Base-by-base conservation (phyloP, 2,888 invertebrate species). In the Amblyteles armatorius region DNA sequence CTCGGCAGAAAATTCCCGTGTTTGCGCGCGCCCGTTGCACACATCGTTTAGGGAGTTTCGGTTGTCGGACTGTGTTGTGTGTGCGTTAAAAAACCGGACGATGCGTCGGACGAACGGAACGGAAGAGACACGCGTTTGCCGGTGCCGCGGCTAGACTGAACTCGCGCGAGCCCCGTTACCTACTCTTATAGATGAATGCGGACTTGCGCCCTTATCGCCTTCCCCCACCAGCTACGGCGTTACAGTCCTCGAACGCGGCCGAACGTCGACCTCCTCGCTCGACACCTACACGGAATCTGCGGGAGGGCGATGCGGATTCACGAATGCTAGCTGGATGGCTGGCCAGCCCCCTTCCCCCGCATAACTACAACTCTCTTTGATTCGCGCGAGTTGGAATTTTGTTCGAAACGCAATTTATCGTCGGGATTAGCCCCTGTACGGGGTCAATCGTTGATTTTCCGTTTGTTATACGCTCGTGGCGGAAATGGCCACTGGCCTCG, bases 71-170 rank as follows among this genome's bases (percentile, higher is more conserved):
- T 63, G 50, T 48, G 77, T 76, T 82, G 84, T 87, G 82, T 87
- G 82, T 87, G 2, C 6, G 19, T 13, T 3, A 3, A 84, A 84
- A 84, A 85, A 79, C 29, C 57, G 83, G 79, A 76, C 83, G 86
- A 76, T 67, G 55, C 63, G 67, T 57, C 26, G 52, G 50, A 77
- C 63, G 67, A 11, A 52, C 48, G 26, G 11, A 26, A 36, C 72
- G 67, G 44, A 50, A 68, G 16, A 36, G 44, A 44, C 69, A 76
- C 77, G 65, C 82, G 78, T 40, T 79, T 84, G 82, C 88, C 89
- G 88, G 83, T 83, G 89, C 76, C 91, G 91, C 90, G 91, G 89
- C 89, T 71, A 86, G 89, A 92, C 92, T 92, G 89, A 88, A 91
- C 86, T 86, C 81, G 81, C 87, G 86, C 86, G 86, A 88, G 78